Evolutionary conservation across 1,140 invertebrate genomes (phyloP), one percentile per base, ranked within the genome.

Genomic region (Andricus grossulariae): DNA sequence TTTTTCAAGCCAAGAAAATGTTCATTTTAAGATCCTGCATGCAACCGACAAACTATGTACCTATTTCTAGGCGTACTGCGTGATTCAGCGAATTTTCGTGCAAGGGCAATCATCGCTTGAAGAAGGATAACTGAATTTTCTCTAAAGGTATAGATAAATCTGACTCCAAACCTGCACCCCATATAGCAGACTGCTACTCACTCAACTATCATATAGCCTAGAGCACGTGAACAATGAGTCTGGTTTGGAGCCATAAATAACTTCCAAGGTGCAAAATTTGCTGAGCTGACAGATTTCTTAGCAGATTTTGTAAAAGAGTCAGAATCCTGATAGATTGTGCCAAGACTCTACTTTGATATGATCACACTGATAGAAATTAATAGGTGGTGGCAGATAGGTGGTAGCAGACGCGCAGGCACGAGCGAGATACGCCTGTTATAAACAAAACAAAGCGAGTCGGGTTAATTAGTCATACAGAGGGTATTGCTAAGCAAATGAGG

Each of bases 291-390:
- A 11, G 51, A 52, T 11, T 11, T 16, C 6, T 7, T 45, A 16
- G 60, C 21, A 21, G 79, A 25, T 15, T 80, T 80, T n/a, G 15
- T 71, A 21, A 70, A 78, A 1, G 74, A 71, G 18, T 57, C 25
- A 8, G 77, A 39, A 45, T 60, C 71, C 11, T 82, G 76, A n/a
- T n/a, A 54, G 78, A 83, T 25, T 81, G 39, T 54, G 77, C 79
- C 18, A 84, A 54, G 16, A n/a, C n/a, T n/a, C n/a, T n/a, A n/a
- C n/a, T n/a, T n/a, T n/a, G n/a, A n/a, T n/a, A n/a, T n/a, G n/a
- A n/a, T n/a, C n/a, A 81, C 83, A 21, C 45, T 78, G 21, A 81
- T 75, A 76, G 51, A 86, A 11, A 74, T 73, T 54, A 81, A 77
- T 75, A 79, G 83, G 13, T 75, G 78, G 18, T 71, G 77, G 76